Percentiles rank a stretch among this genome's conserved stretches.
Conservation (phyloP, 2,888 invertebrate species). For the Polietes domitor region DNA sequence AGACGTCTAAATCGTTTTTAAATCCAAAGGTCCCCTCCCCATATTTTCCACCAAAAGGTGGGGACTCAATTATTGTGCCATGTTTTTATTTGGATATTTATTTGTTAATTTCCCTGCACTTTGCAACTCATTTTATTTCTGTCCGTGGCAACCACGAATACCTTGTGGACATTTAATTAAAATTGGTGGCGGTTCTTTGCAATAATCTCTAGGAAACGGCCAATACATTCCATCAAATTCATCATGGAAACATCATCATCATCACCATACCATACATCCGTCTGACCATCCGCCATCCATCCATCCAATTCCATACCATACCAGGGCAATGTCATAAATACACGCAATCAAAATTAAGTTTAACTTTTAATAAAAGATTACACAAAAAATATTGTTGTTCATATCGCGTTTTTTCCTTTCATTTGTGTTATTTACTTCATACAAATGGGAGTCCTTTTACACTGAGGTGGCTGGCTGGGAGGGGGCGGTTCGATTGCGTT, state of each 20-base stretch:
- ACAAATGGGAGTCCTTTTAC: background rate
- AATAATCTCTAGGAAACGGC: conserved; percentile 31
- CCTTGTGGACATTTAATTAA: conserved; percentile 57
- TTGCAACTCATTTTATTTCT: background rate
- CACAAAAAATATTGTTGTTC: conserved; percentile 47
- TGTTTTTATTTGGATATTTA: background rate
- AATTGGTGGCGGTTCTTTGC: background rate
- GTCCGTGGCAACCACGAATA: conserved; percentile 35
- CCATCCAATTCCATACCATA: background rate
- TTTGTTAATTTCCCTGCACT: conserved; percentile 12
- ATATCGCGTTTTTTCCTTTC: conserved; percentile 40
- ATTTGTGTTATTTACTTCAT: conserved; percentile 26
- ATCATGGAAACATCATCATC: background rate
- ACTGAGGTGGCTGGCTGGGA: background rate
- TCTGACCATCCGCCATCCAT: background rate
- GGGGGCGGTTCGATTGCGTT: background rate
- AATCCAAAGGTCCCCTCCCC: no score
- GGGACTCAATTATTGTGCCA: background rate
- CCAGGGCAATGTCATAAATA: conserved; percentile 67
- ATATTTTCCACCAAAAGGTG: background rate
- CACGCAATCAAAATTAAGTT: conserved; percentile 81
- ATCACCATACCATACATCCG: background rate
- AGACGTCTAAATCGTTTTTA: no score
- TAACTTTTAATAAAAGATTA: conserved; percentile 76
- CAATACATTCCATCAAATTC: background rate